phyloP scores from a whole-genome alignment of 2,113 vertebrate species.

The Myotis lucifugus region DNA sequence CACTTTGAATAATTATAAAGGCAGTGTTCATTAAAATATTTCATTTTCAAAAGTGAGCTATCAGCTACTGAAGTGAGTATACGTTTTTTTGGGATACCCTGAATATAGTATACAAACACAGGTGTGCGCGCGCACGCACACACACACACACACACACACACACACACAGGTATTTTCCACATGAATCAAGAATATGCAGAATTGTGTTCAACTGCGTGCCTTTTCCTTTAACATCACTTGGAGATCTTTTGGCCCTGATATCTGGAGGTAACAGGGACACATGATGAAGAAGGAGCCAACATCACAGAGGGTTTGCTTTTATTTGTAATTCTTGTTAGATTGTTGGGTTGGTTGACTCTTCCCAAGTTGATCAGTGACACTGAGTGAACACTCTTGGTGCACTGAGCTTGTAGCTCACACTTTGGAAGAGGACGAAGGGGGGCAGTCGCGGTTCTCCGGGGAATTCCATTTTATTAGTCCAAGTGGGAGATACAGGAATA shows the following conservation, averaged over 20 bases:
- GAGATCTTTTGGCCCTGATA: background rate
- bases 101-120: background rate
- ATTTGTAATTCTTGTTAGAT: conserved; percentile 5
- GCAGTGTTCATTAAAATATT: no score
- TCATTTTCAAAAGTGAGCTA: no score
- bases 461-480: background rate
- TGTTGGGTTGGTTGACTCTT: background rate
- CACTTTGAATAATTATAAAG: no score
- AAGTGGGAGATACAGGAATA: background rate
- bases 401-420: background rate
- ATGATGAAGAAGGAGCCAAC: background rate
- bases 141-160: background rate
- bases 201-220: background rate
- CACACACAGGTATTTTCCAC: background rate
- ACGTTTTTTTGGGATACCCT: no score
- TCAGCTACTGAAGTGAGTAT: no score
- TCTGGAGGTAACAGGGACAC: background rate
- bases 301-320: background rate
- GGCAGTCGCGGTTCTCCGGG: background rate
- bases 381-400: background rate
- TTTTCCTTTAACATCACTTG: background rate
- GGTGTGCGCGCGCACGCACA: rapidly evolving
- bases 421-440: background rate
- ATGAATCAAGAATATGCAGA: background rate
- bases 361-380: background rate